Base-by-base conservation (phyloP, 2,113 vertebrate genomes). In the Zootoca vivipara region DNA sequence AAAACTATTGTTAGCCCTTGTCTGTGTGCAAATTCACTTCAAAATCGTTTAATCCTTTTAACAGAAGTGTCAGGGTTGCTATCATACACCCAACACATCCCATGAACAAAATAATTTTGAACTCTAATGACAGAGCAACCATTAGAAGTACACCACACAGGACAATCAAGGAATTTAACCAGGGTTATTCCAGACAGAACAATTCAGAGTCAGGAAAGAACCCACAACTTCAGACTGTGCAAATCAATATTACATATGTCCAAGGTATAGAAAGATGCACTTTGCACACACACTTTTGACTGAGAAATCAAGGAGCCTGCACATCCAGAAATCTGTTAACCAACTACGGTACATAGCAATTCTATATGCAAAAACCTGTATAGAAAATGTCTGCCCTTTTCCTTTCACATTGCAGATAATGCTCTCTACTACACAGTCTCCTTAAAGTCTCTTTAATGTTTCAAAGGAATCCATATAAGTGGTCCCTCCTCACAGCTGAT, bases 401-500 rank as follows among this genome's bases (percentile, higher is more conserved):
- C 10, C 40, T n/a, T 15, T 75, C n/a, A 52, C 24, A 56, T 69
- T 69, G n/a, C 15, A 35, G 67, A 74, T 28, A 35, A 38, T 35
- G 24, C 4, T 77, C 28, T 64, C 56, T 26, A 64, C 79, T 26
- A 74, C 16, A 64, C 30, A 33, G 24, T 42, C 78, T 87, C 7
- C 0, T 0, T 38, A 13, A 24, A 75, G 15, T n/a, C 56, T 78
- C 13, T 67, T 56, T 70, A 78, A 7, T 78, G 42, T 72, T 26
- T 35, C 73, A 33, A 16, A 87, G 64, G 67, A 89, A 74, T 72
- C 73, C 72, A n/a, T 10, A 83, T 40, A 83, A 78, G 46, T 12
- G n/a, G 40, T 30, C 16, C 10, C 38, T 62, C 90, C 52, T 89
- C 84, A 65, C 64, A 86, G 64, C 38, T 8, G 30, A 89, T 93